These are phyloP conservation scores for Vidua macroura DNA, from an alignment of 2,113 vertebrate genomes.

Conservation along the genomic window DNA sequence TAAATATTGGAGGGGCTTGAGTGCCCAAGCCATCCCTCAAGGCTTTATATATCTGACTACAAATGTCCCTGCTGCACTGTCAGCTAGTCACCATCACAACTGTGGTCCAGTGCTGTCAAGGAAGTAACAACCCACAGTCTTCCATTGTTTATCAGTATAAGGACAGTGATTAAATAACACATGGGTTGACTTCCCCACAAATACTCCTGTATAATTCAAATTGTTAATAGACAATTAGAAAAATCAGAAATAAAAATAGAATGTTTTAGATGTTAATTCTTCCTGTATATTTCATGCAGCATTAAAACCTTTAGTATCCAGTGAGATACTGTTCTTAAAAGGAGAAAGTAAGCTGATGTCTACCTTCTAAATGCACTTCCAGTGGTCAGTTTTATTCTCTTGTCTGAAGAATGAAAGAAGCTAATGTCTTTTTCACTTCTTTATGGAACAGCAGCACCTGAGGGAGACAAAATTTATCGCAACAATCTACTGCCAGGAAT, in stretches of 20 bases:
- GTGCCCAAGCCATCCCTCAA: constrained; percentile 19
- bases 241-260: background rate
- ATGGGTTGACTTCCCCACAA: background rate
- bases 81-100: background rate
- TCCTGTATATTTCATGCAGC: background rate
- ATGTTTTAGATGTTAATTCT: background rate
- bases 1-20: constrained; percentile 53
- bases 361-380: background rate
- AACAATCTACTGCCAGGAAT: background rate
- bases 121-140: constrained; percentile 15
- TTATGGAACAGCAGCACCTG: background rate
- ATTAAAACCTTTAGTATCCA: background rate
- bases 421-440: background rate
- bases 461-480: constrained; percentile 3
- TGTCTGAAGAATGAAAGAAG: background rate
- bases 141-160: background rate
- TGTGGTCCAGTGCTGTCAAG: background rate
- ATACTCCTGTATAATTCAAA: background rate
- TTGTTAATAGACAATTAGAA: background rate
- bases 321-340: background rate
- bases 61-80: background rate
- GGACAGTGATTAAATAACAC: background rate
- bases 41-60: constrained; percentile 36
- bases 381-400: background rate
- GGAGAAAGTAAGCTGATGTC: background rate